Evolutionary conservation across 2,113 vertebrate species (phyloP).

Genomic region (Thymallus thymallus): DNA sequence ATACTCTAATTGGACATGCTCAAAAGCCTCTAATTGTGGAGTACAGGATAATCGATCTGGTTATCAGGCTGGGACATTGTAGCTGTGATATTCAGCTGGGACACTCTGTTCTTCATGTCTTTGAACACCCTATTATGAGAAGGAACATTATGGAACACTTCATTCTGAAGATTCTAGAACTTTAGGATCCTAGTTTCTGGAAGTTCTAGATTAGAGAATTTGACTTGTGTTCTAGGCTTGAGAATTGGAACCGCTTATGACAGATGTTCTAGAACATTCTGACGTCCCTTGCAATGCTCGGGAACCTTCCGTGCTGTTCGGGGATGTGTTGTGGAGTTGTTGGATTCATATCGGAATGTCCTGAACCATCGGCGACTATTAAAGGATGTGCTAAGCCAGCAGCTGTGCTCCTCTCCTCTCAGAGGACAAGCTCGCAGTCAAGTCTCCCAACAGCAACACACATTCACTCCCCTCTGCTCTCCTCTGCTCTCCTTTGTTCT

Average conservation of each 20-base stretch:
- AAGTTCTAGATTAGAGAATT: neutral
- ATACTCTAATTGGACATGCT: constrained; percentile 43
- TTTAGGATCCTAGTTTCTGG: neutral
- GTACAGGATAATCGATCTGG: constrained; percentile 33
- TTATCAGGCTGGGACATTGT: neutral
- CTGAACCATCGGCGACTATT: constrained; percentile 54
- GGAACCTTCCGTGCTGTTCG: constrained; percentile 18
- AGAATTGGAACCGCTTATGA: neutral
- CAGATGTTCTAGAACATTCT: neutral
- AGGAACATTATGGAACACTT: neutral
- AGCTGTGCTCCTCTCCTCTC: constrained; percentile 49
- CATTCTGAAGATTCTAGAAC: neutral
- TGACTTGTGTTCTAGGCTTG: neutral
- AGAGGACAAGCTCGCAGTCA: constrained; percentile 43
- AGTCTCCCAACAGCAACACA: constrained; percentile 25
- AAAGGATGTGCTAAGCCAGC: constrained; percentile 63
- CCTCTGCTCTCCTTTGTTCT: neutral
- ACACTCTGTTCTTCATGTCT: neutral
- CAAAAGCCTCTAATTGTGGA: constrained; percentile 40
- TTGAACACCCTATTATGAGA: neutral
- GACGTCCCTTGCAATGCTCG: constrained; percentile 1
- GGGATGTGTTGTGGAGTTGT: constrained; percentile 23
- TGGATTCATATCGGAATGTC: constrained; percentile 31
- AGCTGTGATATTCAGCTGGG: neutral
- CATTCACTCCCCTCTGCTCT: neutral